Base-by-base conservation (phyloP, 2,113 vertebrate species). In the Cichladusa arquata region DNA sequence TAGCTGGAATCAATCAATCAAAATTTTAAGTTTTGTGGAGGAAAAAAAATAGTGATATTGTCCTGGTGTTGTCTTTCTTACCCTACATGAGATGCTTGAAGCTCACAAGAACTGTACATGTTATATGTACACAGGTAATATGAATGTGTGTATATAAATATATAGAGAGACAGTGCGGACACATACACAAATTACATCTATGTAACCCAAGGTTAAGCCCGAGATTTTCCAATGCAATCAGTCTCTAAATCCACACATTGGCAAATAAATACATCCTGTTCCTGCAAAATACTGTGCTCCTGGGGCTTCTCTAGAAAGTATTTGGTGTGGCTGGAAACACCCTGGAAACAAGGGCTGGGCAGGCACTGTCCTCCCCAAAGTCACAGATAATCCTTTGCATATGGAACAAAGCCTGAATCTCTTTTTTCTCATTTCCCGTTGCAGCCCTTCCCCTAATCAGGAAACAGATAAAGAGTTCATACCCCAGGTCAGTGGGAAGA, bases 271-370 rank as follows among this genome's bases (percentile, higher is more conserved):
- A 90, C 60, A 94, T 96, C 92, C 82, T 94, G 67, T 94, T 96
- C 72, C 88, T 90, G 81, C 12, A 5, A 80, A 93, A 91, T 62
- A 83, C 45, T 83, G 66, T 78, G 58, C 85, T 90, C 87, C 54
- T 85, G 94, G 71, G 94, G 34, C n/a, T 95, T 88, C 71, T 85
- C 74, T 78, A 92, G 82, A 92, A 94, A 82, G 38, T 73, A 90
- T 28, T 80, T 73, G 79, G 86, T 92, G 92, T 92, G 94, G 82
- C 76, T 95, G 90, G 95, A 81, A 96, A 97, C 87, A 97, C 94
- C 87, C 93, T 95, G 92, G 70, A 95, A 97, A 95, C 15, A 91
- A 87, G 90, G 90, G 92, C 12, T 54, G 71, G 94, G 78, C 84
- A 85, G 4, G 4, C 38, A 89, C 23, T 62, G 38, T 94, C 81